Evolutionary conservation across 2,888 invertebrate genomes (phyloP), one percentile per base, ranked within the genome.

Genomic region (Drosophila meridionalis): DNA sequence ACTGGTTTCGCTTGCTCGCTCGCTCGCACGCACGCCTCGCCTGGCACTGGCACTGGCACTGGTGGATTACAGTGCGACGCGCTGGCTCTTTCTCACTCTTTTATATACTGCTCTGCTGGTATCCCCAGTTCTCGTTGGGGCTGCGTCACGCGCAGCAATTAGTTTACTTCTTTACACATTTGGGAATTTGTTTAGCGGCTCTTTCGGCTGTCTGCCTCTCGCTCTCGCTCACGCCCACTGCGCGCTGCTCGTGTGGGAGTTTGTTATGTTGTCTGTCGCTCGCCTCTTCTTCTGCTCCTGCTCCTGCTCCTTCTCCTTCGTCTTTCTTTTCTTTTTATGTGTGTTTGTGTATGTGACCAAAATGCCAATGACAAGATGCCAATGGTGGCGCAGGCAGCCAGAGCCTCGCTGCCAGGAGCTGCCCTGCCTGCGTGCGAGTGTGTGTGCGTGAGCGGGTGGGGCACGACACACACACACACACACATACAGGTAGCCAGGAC

Each of bases 261-360:
- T 77, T 68, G 56, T 56, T 38, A 28, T 70, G 65, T 69, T 85
- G 76, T 66, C 72, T 73, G 85, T 80, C 72, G 76, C 55, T 74
- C 62, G 80, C 73, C 2, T 12, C 36, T 14, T 28, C 26, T 12
- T 38, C 12, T 38, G 62, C 78, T 73, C 36, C 7, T 26, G 26
- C 26, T 2, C 14, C 40, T n/a, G 14, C 34, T 34, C 9, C 34
- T 34, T 7, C 14, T 14, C 40, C 14, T 40, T 12, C 38, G 11
- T 9, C 9, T 14, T 40, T 40, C n/a, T 40, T 9, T 40, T 60
- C 78, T 73, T 80, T 90, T 87, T 90, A 90, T 87, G 86, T 90
- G 90, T 89, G 87, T 87, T 90, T 90, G 87, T 90, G 92, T 92
- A 93, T 93, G 92, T 92, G 92, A 92, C 92, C 83, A 87, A 92